phyloP scores from a whole-genome alignment of 2,888 invertebrate genomes.

The Limenitis camilla region DNA sequence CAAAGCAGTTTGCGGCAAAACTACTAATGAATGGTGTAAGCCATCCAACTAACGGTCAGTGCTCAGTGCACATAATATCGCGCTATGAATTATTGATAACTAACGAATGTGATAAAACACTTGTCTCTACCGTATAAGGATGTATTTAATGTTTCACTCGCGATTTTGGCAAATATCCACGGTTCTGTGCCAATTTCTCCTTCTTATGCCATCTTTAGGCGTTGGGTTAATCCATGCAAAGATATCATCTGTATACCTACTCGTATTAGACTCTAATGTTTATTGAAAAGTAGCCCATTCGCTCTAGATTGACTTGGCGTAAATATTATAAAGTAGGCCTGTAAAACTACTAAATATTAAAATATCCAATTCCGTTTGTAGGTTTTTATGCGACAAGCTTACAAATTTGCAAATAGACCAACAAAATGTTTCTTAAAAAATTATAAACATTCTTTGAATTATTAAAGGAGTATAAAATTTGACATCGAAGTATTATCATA shows the following conservation, averaged over 20 bases:
- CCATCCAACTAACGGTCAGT: constrained; percentile 70
- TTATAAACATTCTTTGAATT: too few relatives aligned
- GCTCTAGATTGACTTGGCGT: too few relatives aligned
- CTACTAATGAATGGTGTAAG: constrained; percentile 69
- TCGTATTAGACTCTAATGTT: constrained; percentile 1
- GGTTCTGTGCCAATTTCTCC: constrained; percentile 23
- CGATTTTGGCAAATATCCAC: constrained; percentile 39
- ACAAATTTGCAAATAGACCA: too few relatives aligned
- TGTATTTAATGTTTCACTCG: constrained; percentile 45
- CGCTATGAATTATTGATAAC: constrained; percentile 70
- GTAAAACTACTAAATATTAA: too few relatives aligned
- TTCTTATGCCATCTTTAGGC: constrained; percentile 17
- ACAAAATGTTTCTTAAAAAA: too few relatives aligned
- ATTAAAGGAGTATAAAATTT: too few relatives aligned
- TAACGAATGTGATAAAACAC: constrained; percentile 66
- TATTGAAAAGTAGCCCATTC: background rate
- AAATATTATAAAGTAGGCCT: too few relatives aligned
- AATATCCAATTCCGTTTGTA: too few relatives aligned
- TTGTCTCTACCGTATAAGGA: constrained; percentile 58
- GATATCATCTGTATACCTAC: constrained; percentile 10
- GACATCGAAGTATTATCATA: too few relatives aligned
- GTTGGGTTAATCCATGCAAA: constrained; percentile 13
- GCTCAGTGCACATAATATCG: constrained; percentile 62
- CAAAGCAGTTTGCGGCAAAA: constrained; percentile 66
- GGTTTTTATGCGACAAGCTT: too few relatives aligned